These are phyloP conservation scores for Pseudococcus longispinus DNA, from an alignment of 2,888 invertebrate genomes.

Conservation along the genomic window DNA sequence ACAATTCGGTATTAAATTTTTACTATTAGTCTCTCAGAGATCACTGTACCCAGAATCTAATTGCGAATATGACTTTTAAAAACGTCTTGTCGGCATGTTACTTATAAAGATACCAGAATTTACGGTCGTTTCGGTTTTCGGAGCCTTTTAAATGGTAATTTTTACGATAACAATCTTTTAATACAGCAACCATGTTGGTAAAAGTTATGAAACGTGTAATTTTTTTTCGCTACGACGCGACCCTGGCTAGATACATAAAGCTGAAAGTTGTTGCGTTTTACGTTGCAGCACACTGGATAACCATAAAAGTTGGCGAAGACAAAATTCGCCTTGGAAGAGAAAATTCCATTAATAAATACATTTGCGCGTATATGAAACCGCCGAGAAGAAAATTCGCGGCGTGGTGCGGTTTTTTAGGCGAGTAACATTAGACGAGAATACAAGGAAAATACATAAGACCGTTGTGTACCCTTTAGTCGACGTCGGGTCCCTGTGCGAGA, in stretches of 20 bases:
- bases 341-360: constrained; percentile 13
- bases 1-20: no score
- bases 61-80: no score
- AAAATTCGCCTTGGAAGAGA: not conserved
- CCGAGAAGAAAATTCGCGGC: not conserved
- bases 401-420: not conserved
- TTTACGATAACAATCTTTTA: constrained; percentile 2
- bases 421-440: not conserved
- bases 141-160: constrained; percentile 7
- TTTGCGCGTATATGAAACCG: not conserved
- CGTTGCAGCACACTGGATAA: not conserved
- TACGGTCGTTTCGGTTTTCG: not conserved
- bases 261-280: not conserved
- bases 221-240: not conserved
- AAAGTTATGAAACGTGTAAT: not conserved
- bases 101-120: not conserved
- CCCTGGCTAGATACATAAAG: not conserved
- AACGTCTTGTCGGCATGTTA: no score
- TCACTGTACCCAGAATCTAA: no score
- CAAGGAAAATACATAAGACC: not conserved
- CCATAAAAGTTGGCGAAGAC: not conserved
- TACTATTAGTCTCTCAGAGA: no score
- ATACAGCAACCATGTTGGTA: not conserved
- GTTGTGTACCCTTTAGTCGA: not conserved
- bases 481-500: not conserved